Base-by-base conservation (phyloP, 2,888 invertebrate genomes). In the Cataglyphis altisquamis region DNA sequence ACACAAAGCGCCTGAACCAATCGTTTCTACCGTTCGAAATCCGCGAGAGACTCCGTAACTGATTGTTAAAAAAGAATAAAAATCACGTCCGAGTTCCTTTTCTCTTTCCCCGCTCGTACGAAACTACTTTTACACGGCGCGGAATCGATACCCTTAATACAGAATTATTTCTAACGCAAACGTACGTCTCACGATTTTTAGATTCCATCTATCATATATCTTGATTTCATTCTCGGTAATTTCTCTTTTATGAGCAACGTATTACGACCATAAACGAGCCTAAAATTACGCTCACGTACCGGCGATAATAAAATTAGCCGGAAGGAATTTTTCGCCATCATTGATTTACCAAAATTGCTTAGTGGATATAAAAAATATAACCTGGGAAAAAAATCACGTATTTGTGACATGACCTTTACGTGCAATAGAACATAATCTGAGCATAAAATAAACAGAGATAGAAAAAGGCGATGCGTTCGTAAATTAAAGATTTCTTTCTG, bases 1-100 rank as follows among this genome's bases (percentile, higher is more conserved):
- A 70, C 78, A 70, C 78, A 80, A 80, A 80, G 60, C 60, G 45
- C 25, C 39, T 18, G 12, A 21, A 57, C 78, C 72, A 70, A 70
- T 70, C 78, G 72, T 78, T 78, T 39, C 72, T 45, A n/a, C 21
- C 18, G 21, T 21, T 63, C 64, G 21, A 39, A n/a, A 9, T 55
- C 9, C 57, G 57, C 41, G 29, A 45, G 41, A 45, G 57, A 60
- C 25, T 70, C 21, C 32, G 60, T 60, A 41, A 60, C 41, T 68
- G 78, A 80, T 70, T 12, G 70, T 70, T 80, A 80, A 60, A 78
- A 80, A 70, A 36, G 18, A 68, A 12, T 32, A n/a, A 60, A 21
- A 77, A 21, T n/a, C 52, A 29, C 25, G 36, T 67, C 8, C 55
- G 32, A 18, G 60, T n/a, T 52, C 6, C 18, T 45, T n/a, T 52